Conservation (phyloP, 2,888 invertebrate genomes). For the Amorpha juglandis region DNA sequence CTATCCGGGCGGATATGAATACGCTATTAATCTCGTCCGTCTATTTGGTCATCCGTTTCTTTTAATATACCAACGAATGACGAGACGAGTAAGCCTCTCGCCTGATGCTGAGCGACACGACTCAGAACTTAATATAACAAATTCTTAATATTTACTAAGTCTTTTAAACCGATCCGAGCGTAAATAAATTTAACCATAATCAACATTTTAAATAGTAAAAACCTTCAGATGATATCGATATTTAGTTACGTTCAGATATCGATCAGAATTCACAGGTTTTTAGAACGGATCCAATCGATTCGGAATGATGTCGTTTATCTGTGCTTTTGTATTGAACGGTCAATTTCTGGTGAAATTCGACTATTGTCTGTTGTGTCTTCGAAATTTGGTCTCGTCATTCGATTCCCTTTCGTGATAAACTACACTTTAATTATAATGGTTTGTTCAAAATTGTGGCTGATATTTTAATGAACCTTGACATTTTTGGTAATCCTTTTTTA, state of each 20-base stretch:
- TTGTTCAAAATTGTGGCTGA: neutral
- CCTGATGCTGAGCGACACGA: too few relatives aligned
- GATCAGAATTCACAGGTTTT: slow-evolving; percentile 20
- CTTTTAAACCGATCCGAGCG: slow-evolving; percentile 6
- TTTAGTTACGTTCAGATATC: slow-evolving; percentile 38
- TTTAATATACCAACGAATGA: too few relatives aligned
- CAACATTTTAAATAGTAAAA: slow-evolving; percentile 3
- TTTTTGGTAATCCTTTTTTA: neutral
- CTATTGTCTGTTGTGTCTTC: slow-evolving; percentile 8
- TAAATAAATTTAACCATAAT: slow-evolving; percentile 14
- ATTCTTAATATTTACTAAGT: neutral
- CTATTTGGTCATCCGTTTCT: too few relatives aligned
- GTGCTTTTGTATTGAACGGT: slow-evolving; percentile 15
- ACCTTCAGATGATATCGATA: slow-evolving; percentile 29
- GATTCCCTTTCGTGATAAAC: slow-evolving; percentile 18
- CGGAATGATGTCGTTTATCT: slow-evolving; percentile 17
- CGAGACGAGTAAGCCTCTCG: too few relatives aligned
- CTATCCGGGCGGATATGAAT: too few relatives aligned
- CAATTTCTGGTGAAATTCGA: slow-evolving; percentile 18
- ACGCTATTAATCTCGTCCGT: too few relatives aligned
- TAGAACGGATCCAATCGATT: slow-evolving; percentile 23
- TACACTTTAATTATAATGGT: slow-evolving; percentile 31
- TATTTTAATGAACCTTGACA: slow-evolving; percentile 1
- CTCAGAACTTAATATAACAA: neutral
- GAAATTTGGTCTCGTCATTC: slow-evolving; percentile 12